These are phyloP conservation scores for Paragorgia papillata DNA, from an alignment of 92 coral and sea anemone species.

Conservation along the genomic window DNA sequence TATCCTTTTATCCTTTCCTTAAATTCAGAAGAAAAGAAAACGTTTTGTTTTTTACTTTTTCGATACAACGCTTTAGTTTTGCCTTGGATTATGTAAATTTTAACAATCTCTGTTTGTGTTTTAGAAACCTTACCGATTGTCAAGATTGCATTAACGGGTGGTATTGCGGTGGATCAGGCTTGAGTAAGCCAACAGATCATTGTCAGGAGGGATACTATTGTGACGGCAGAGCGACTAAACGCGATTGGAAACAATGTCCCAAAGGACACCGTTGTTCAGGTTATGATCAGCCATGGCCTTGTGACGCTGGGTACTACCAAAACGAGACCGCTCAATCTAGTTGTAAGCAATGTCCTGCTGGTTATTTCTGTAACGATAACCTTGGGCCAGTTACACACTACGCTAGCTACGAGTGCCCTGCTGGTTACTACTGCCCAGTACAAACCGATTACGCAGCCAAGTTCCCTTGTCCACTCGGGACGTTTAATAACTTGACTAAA, in stretches of 20 bases:
- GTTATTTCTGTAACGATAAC: conserved; percentile 82
- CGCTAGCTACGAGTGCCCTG: conserved; percentile 64
- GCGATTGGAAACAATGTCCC: conserved; percentile 70
- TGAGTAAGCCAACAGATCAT: conserved; percentile 67
- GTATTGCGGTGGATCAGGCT: conserved; percentile 91
- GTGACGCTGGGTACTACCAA: conserved; percentile 85
- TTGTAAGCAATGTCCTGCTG: conserved; percentile 74
- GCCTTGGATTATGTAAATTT: too few relatives aligned
- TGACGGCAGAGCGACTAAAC: conserved; percentile 70
- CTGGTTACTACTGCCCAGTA: conserved; percentile 87
- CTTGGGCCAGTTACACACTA: conserved; percentile 78
- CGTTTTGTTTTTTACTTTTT: too few relatives aligned
- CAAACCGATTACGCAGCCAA: conserved; percentile 80
- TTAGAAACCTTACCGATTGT: conserved; percentile 88
- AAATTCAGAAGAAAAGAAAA: too few relatives aligned
- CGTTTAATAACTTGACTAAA: conserved; percentile 87
- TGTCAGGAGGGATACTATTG: conserved; percentile 89
- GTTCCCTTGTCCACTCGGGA: conserved; percentile 88
- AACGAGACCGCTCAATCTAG: conserved; percentile 61
- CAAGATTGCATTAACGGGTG: conserved; percentile 87
- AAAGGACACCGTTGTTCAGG: conserved; percentile 83
- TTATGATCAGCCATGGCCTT: conserved; percentile 75
- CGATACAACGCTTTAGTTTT: too few relatives aligned
- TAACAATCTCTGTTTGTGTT: conserved; percentile 5
- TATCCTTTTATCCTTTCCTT: too few relatives aligned